Evolutionary conservation across 2,113 vertebrate genomes (phyloP).

Genomic region (Leptocoma aspasia): DNA sequence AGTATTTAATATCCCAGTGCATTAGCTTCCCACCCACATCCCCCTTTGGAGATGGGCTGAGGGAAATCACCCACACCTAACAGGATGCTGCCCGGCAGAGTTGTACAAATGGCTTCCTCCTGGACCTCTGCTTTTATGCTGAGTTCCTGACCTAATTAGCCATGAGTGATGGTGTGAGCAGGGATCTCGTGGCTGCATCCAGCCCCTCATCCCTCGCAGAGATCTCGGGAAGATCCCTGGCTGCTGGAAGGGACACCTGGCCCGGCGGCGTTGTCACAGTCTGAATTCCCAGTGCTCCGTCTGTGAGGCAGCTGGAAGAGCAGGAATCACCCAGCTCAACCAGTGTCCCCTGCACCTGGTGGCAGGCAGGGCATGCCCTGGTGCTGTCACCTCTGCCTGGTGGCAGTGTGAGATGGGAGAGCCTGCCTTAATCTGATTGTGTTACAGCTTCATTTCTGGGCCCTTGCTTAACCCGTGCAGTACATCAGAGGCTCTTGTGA

Average conservation of each 20-base stretch:
- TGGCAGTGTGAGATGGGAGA: neutral
- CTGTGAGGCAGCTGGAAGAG: rapidly evolving
- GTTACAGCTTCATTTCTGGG: neutral
- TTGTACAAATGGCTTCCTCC: neutral
- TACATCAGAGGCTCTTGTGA: conserved; percentile 41
- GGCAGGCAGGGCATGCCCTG: neutral
- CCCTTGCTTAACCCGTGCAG: conserved; percentile 19
- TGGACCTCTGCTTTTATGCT: neutral
- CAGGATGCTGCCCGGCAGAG: neutral
- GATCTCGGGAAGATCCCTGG: neutral
- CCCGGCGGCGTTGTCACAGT: rapidly evolving
- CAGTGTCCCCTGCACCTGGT: neutral
- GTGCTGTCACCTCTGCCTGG: neutral
- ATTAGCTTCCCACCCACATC: conserved; percentile 36
- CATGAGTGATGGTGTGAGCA: rapidly evolving
- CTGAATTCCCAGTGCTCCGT: rapidly evolving
- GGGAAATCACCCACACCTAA: neutral
- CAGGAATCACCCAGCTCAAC: neutral
- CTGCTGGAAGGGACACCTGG: neutral
- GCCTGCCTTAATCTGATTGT: neutral
- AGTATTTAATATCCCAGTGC: conserved; percentile 5
- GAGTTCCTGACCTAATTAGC: neutral
- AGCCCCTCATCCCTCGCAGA: neutral
- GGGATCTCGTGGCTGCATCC: neutral
- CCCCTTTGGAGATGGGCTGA: neutral